Percentiles rank a stretch among this genome's conserved stretches.
phyloP scores from a whole-genome alignment of 2,797 vertebrate species.

The Tauraco hartlaubi region DNA sequence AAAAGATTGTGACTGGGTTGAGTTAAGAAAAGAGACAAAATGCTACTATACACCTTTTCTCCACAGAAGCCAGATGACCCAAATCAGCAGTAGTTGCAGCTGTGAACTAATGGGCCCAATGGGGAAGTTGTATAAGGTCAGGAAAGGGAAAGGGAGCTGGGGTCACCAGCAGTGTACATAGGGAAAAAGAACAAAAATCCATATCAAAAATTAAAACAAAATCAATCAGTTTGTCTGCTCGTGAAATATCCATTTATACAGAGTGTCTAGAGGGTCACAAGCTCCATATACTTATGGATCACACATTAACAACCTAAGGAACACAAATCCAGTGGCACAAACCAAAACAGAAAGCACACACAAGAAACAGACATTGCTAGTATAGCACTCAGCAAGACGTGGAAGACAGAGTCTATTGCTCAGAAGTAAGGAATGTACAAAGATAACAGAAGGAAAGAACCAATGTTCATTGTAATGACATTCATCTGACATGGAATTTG shows the following conservation, averaged over 20 bases:
- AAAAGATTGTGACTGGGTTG: background rate
- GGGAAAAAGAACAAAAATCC: background rate
- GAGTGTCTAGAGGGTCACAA: background rate
- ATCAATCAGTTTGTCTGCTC: background rate
- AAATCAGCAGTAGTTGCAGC: background rate
- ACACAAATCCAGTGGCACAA: background rate
- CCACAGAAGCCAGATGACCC: background rate
- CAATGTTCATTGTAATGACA: background rate
- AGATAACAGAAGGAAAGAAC: background rate
- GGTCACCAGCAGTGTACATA: too few species aligned
- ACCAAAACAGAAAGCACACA: background rate
- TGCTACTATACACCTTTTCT: background rate
- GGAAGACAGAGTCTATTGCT: background rate
- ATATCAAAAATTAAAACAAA: background rate
- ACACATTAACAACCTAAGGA: background rate
- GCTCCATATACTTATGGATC: background rate
- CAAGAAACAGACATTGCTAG: background rate
- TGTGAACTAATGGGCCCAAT: background rate
- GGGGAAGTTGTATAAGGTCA: background rate
- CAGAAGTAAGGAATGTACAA: background rate
- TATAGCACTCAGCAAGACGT: background rate
- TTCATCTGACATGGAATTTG: background rate
- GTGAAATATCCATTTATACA: background rate
- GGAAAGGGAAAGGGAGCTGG: background rate
- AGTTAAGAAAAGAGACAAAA: background rate